Base-by-base conservation (phyloP, 2,888 invertebrate species). In the Fissipunctia ypsillon region DNA sequence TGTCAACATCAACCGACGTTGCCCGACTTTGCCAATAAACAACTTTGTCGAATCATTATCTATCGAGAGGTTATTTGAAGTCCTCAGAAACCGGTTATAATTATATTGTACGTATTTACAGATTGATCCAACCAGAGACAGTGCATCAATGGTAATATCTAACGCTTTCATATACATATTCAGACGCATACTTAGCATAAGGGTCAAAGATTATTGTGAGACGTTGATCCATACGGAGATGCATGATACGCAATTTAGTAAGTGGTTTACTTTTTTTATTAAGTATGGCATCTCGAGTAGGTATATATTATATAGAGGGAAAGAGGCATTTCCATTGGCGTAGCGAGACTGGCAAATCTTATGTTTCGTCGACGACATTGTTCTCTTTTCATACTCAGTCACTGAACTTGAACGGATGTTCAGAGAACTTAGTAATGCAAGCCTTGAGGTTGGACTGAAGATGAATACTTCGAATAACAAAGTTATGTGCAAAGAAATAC, bases 121-220 rank as follows among this genome's bases (percentile, higher is more conserved):
- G 92, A 89, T 91, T 60, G 65, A 83, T 35, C 88, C 90, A 16
- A 83, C 74, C 5, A 61, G 76, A 7, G 92, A 92, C 59, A 91
- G 91, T 59, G 83, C 88, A 1, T 19, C 86, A 3, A 88, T 93
- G 50, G 65, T 91, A 6, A 38, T 88, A 0, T 93, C 94, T 0
- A 93, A 94, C 52, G 87, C 90, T 19, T 38, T 90, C 3, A 88
- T 88, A 57, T 91, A 88, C 25, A 67, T 93, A 60, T 91, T 93
- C 38, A 87, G 89, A 82, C 90, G 88, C 12, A 54, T 91, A 14
- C 70, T 92, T 0, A 72, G 81, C 0, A 82, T 86, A 61, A 86
- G 80, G 59, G 45, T 93, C 14, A 89, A 89, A 61, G 74, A 22
- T 16, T 84, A 90, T 57, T 92, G 92, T 60, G 90, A 93, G 50